Percentiles rank a stretch among this genome's conserved stretches.
phyloP scores from a whole-genome alignment of 2,797 vertebrate genomes.

The Sebastes kiyomatsui region DNA sequence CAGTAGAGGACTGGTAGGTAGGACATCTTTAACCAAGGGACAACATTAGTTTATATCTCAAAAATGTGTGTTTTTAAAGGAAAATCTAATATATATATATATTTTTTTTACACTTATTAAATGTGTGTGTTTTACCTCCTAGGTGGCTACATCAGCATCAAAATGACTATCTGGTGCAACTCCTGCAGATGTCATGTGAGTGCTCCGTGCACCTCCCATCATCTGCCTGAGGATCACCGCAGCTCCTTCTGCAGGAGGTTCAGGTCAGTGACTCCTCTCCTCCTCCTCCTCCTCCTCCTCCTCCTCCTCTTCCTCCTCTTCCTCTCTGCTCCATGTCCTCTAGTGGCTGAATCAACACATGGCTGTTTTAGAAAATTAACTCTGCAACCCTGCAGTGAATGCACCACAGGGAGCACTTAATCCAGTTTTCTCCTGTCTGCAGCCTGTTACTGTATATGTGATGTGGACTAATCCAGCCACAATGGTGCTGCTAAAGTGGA shows the following conservation, averaged over 20 bases:
- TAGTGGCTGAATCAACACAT: slow-evolving; percentile 27
- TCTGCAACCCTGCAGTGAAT: neutral
- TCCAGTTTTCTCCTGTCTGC: slow-evolving; percentile 29
- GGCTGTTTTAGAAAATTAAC: neutral
- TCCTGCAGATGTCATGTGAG: slow-evolving; percentile 55
- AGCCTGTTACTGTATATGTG: neutral
- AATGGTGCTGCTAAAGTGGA: neutral
- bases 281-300: neutral
- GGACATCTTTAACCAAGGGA: neutral
- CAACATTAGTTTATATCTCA: neutral
- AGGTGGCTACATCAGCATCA: slow-evolving; percentile 12
- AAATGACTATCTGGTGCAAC: slow-evolving; percentile 73
- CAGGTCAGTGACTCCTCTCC: slow-evolving; percentile 65
- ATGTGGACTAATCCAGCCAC: slow-evolving; percentile 11
- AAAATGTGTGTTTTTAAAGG: neutral
- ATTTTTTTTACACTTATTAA: neutral
- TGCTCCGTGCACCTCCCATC: slow-evolving; percentile 54
- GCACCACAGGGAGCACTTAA: slow-evolving; percentile 21
- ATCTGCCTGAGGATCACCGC: slow-evolving; percentile 3
- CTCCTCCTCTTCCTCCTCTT: slow-evolving; percentile 12
- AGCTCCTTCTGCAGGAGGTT: slow-evolving; percentile 59
- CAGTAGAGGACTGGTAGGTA: slow-evolving; percentile 36
- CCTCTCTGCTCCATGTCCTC: slow-evolving; percentile 28
- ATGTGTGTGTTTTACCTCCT: neutral
- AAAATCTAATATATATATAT: neutral